Conservation (phyloP, 2,113 vertebrate species). For the Rhinopomastus cyanomelas region DNA sequence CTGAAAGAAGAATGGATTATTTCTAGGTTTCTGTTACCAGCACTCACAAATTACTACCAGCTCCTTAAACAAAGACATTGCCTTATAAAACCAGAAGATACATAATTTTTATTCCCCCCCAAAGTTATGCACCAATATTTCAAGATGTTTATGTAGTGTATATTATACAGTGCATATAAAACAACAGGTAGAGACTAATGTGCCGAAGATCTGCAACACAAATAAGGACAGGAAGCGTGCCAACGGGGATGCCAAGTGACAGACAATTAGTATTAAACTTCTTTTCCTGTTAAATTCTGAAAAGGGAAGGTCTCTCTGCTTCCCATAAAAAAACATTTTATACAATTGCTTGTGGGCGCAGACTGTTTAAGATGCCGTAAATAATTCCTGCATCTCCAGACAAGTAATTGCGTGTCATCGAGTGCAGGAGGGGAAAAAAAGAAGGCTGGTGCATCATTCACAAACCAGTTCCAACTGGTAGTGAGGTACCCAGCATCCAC, state of each 20-base stretch:
- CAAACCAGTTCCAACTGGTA: not conserved
- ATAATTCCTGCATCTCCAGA: not conserved
- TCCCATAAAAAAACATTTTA: not conserved
- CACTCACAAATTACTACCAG: not conserved
- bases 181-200: not conserved
- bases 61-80: conserved; percentile 15
- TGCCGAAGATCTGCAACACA: not conserved
- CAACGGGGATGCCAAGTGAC: not conserved
- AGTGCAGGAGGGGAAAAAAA: not conserved
- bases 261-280: conserved; percentile 18
- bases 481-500: not conserved
- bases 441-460: not conserved
- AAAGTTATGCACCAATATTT: not conserved
- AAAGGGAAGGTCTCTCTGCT: not conserved
- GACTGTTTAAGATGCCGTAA: not conserved
- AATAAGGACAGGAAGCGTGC: not conserved
- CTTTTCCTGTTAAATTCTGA: not conserved
- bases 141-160: not conserved
- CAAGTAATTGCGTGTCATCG: not conserved
- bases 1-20: not conserved
- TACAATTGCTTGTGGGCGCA: not conserved
- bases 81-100: not conserved
- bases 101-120: not conserved
- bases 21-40: not conserved
- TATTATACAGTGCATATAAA: not conserved